Conservation (phyloP, 2,113 vertebrate genomes). For the Ictalurus furcatus region DNA sequence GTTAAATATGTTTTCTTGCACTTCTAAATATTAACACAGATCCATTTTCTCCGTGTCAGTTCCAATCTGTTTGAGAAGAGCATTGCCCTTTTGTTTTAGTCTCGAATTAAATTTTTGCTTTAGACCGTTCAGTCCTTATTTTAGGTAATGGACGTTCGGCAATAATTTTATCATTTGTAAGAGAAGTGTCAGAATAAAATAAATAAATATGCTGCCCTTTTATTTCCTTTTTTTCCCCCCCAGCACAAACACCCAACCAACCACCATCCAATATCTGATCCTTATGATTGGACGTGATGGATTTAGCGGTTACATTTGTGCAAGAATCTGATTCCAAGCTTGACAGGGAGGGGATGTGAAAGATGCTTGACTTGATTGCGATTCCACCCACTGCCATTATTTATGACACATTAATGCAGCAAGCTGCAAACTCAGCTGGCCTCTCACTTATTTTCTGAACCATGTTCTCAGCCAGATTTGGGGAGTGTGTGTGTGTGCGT, state of each 20-base stretch:
- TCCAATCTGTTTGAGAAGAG: slow-evolving; percentile 58
- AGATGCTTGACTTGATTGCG: slow-evolving; percentile 49
- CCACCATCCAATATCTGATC: slow-evolving; percentile 51
- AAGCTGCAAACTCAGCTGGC: slow-evolving; percentile 53
- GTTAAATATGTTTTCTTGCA: slow-evolving; percentile 68
- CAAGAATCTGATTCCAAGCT: slow-evolving; percentile 31
- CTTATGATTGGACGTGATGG: slow-evolving; percentile 49
- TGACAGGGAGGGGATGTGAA: slow-evolving; percentile 20
- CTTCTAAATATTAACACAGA: slow-evolving; percentile 69
- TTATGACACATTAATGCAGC: slow-evolving; percentile 51
- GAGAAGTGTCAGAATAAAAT: neutral
- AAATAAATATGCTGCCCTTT: neutral
- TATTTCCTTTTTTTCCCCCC: neutral
- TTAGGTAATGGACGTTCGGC: slow-evolving; percentile 30
- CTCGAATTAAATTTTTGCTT: slow-evolving; percentile 39
- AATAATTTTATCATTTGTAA: slow-evolving; percentile 36
- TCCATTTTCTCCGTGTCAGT: slow-evolving; percentile 71
- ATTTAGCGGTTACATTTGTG: slow-evolving; percentile 31
- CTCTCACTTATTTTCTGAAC: slow-evolving; percentile 37
- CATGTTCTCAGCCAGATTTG: slow-evolving; percentile 43
- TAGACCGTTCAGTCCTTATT: slow-evolving; percentile 36
- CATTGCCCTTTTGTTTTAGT: slow-evolving; percentile 62
- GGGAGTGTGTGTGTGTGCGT: neutral
- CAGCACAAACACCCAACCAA: neutral
- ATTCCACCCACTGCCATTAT: slow-evolving; percentile 45